Evolutionary conservation across 2,113 vertebrate species (phyloP), one percentile per base, ranked within the genome.

Genomic region (Laterallus jamaicensis): DNA sequence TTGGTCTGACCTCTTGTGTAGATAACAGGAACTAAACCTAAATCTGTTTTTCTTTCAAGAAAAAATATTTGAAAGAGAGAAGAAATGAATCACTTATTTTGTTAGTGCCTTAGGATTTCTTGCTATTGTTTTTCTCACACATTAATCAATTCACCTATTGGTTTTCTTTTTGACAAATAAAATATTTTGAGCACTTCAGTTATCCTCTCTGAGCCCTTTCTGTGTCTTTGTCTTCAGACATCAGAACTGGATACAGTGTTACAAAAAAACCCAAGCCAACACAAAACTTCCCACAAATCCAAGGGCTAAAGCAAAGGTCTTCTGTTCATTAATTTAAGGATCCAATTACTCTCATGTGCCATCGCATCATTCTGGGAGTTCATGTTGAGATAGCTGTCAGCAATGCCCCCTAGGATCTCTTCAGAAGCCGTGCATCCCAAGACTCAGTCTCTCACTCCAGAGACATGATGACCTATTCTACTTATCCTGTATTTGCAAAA

Each of bases 1-100:
- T 70, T 81, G 68, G 44, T 70, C 80, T 94, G 73, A 92, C 73
- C 77, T 86, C 81, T 88, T 86, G 77, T 86, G 83, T 86, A 82
- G 47, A 37, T 67, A 81, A 66, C 1, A 83, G 77, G 77, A 95
- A 89, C 9, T 88, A 95, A 95, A 88, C 1, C 15, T 49, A 58
- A 68, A 60, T 5, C 1, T 52, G 39, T 44, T 9, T 31, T 21
- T 26, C 64, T 21, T 54, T 70, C 19, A 77, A 32, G 16, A 32
- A 67, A 90, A 88, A 15, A 10, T 0, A 60, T 40, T 44, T 73
- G 22, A 92, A 64, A 63, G 87, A 42, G 44, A 90, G 62, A 11
- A 50, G 18, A 84, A 80, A 82, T 84, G 56, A 5, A 66, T 74
- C 69, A 47, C 20, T 49, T 62, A 56, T 52, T 89, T 63, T 86